These are phyloP conservation scores for Megalops atlanticus DNA, from an alignment of 2,113 vertebrate species.

Conservation along the genomic window DNA sequence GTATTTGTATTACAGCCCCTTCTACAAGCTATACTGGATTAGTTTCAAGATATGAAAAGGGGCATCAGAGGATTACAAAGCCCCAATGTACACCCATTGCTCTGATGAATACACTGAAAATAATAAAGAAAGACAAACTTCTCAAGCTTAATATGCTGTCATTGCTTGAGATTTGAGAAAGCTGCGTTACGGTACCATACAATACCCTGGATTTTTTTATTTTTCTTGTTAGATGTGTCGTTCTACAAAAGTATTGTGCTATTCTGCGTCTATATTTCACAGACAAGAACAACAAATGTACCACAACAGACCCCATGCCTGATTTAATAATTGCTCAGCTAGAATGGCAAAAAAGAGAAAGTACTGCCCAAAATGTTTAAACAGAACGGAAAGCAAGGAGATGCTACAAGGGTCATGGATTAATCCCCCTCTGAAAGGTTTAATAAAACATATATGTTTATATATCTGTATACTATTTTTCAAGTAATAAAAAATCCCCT, in stretches of 20 bases:
- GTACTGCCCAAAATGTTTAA: too few species aligned
- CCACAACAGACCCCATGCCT: too few species aligned
- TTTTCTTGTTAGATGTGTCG: too few species aligned
- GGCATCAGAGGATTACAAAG: not conserved
- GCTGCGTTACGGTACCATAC: too few species aligned
- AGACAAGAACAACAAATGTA: too few species aligned
- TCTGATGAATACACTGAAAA: not conserved
- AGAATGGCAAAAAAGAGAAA: too few species aligned
- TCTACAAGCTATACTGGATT: not conserved
- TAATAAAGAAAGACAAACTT: too few species aligned
- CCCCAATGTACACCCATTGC: not conserved
- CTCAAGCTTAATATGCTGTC: not conserved
- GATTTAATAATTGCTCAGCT: too few species aligned
- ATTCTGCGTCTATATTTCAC: too few species aligned
- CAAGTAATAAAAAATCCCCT: not conserved
- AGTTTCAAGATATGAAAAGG: not conserved
- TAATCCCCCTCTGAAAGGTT: not conserved
- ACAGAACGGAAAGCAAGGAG: not conserved
- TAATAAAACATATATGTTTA: slow-evolving; percentile 19
- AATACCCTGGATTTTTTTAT: too few species aligned
- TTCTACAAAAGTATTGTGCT: too few species aligned
- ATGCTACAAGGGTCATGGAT: not conserved
- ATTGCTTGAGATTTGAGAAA: not conserved
- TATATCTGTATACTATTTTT: slow-evolving; percentile 23
- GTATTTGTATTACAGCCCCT: not conserved